Conservation (phyloP, 2,113 vertebrate species). For the Alaudala cheleensis region DNA sequence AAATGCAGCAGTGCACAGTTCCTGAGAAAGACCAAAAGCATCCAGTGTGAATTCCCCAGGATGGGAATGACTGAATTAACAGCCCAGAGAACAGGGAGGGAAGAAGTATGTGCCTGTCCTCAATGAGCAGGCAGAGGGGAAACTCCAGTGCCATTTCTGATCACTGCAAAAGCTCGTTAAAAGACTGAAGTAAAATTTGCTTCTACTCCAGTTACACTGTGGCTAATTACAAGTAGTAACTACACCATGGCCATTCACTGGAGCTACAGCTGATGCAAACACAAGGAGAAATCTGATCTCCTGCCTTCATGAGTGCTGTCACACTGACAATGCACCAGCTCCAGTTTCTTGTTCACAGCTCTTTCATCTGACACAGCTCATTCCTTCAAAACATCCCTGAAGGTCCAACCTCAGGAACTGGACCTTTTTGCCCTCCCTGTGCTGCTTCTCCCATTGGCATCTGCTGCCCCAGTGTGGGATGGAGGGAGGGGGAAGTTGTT, state of each 20-base stretch:
- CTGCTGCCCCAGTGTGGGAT: not conserved
- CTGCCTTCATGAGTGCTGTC: not conserved
- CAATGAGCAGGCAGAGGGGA: not conserved
- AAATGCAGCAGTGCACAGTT: not conserved
- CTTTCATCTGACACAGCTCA: not conserved
- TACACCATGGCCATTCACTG: accelerated
- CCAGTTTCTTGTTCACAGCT: not conserved
- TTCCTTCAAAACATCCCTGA: not conserved
- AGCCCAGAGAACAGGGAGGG: not conserved
- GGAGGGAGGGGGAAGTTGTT: not conserved
- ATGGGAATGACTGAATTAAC: not conserved
- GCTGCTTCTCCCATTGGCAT: not conserved
- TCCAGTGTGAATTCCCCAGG: not conserved
- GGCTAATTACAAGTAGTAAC: not conserved
- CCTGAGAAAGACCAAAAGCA: not conserved
- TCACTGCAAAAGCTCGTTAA: not conserved
- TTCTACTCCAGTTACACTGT: not conserved
- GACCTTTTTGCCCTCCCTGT: not conserved
- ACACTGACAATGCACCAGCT: not conserved
- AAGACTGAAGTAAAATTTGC: not conserved
- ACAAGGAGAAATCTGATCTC: not conserved
- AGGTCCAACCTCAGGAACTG: not conserved
- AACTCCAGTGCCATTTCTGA: not conserved
- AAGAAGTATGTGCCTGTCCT: not conserved
- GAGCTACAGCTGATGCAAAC: not conserved